Evolutionary conservation across 2,888 invertebrate genomes (phyloP).

Genomic region (Noctua janthina): DNA sequence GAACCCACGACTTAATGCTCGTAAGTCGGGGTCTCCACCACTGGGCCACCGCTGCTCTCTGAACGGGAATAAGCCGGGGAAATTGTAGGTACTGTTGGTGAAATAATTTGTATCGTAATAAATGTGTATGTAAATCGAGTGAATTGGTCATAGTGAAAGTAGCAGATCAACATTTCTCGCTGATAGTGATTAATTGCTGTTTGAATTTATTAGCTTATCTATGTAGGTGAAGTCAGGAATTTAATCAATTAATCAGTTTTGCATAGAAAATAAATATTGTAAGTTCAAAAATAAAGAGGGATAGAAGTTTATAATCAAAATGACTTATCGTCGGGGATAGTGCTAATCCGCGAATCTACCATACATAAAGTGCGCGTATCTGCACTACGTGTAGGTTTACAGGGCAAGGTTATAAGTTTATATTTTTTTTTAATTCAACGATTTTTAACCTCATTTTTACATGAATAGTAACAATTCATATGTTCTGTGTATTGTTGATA

Average conservation of each 20-base stretch:
- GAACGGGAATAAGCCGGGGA: neutral
- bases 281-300: neutral
- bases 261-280: neutral
- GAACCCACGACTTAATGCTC: no score
- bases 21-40: no score
- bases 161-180: slow-evolving; percentile 12
- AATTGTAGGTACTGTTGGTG: neutral
- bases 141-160: slow-evolving; percentile 4
- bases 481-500: no score
- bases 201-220: slow-evolving; percentile 10
- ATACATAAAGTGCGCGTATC: no score
- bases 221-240: neutral
- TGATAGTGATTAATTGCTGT: neutral
- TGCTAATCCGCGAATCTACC: no score
- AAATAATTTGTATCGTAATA: neutral
- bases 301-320: neutral
- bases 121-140: neutral
- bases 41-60: no score
- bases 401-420: no score
- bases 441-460: no score
- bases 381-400: no score
- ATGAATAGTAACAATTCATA: no score
- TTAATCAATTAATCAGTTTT: neutral
- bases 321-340: neutral
- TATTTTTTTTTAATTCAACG: no score